Conservation (phyloP, 2,888 invertebrate genomes). For the Leptothorax acervorum region DNA sequence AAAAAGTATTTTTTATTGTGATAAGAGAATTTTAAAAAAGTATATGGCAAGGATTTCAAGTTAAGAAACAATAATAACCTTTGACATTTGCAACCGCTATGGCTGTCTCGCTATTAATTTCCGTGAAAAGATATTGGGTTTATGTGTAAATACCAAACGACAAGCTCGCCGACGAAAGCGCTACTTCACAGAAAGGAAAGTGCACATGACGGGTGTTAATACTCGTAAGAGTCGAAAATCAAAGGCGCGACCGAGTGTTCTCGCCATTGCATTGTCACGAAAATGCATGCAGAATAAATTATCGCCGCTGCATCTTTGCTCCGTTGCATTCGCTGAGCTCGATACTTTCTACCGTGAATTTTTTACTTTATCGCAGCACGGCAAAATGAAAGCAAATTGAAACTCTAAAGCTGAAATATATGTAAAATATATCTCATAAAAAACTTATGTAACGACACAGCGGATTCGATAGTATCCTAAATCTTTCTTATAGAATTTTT, state of each 20-base stretch:
- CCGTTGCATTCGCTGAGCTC: background rate
- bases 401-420: background rate
- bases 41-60: constrained; percentile 27
- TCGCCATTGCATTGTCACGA: constrained; percentile 37
- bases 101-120: constrained; percentile 71
- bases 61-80: constrained; percentile 73
- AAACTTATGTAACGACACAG: background rate
- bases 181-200: constrained; percentile 63
- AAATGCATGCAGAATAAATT: constrained; percentile 43
- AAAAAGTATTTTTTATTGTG: background rate
- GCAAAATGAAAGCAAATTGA: background rate
- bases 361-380: background rate
- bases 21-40: background rate
- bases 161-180: constrained; percentile 48
- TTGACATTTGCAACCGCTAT: constrained; percentile 71
- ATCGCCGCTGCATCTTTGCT: constrained; percentile 16
- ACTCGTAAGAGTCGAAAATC: constrained; percentile 54
- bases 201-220: constrained; percentile 9
- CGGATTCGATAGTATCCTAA: background rate
- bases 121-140: constrained; percentile 52
- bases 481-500: background rate
- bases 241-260: background rate
- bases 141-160: constrained; percentile 69
- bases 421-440: background rate
- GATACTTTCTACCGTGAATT: constrained; percentile 37